Percentiles rank a stretch among this genome's conserved stretches.
phyloP scores from a whole-genome alignment of 2,888 invertebrate species.

The Micoletzkya japonica region DNA sequence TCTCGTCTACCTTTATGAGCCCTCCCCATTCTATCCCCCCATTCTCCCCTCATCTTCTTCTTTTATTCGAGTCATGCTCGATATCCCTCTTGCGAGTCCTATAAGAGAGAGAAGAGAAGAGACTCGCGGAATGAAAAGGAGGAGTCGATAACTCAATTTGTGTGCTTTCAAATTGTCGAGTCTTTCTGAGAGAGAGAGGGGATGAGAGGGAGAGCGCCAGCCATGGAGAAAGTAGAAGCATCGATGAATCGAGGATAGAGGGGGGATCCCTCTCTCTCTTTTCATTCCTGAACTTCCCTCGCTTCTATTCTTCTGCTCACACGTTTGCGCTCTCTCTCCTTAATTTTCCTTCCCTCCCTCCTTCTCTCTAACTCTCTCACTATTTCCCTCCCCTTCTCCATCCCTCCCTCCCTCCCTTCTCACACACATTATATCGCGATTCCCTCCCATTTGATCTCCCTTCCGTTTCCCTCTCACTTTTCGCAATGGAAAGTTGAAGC shows the following conservation, averaged over 20 bases:
- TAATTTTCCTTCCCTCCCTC: conserved; percentile 15
- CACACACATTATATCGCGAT: conserved; percentile 13
- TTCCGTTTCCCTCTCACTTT: no score
- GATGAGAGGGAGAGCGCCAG: neutral
- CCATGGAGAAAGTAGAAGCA: neutral
- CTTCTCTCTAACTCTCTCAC: conserved; percentile 7
- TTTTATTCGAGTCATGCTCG: no score
- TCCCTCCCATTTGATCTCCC: neutral
- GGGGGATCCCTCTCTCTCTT: conserved; percentile 9
- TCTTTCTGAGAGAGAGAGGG: conserved; percentile 1
- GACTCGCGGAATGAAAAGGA: conserved; percentile 5
- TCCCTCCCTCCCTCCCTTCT: neutral
- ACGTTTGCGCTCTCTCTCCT: conserved; percentile 23
- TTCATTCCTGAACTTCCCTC: neutral
- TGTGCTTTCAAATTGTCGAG: conserved; percentile 8
- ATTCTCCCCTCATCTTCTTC: no score
- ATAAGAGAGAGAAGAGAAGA: no score
- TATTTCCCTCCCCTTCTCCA: neutral
- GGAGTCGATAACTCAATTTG: conserved; percentile 26
- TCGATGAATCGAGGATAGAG: neutral
- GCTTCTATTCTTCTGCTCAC: neutral
- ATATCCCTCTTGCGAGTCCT: no score
- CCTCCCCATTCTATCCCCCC: no score
- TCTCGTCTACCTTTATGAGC: no score
- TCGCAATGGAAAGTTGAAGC: no score